Evolutionary conservation across 1,140 invertebrate species (phyloP), one percentile per base, ranked within the genome.

Genomic region (Oedothorax gibbosus): DNA sequence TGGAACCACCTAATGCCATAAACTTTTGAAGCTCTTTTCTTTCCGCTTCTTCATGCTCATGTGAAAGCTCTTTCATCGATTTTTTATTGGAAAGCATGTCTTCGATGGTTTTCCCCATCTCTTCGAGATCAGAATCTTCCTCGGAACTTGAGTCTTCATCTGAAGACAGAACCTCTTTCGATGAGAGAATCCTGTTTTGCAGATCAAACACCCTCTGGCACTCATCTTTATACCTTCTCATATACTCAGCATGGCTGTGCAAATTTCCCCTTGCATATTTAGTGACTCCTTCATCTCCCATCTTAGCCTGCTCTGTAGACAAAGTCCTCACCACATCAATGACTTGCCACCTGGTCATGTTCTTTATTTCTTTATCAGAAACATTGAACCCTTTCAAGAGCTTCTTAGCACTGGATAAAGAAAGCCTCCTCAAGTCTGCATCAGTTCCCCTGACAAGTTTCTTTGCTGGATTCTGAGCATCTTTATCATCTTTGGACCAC

Each of bases 181-280:
- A 99, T 0, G 95, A 93, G 0, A 99, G 90, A 12, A 99, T 96
- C 57, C 96, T 90, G 91, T 99, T 99, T 91, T 99, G 99, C 7
- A 99, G 91, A 89, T 99, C 98, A 90, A 99, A 99, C 87, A 99
- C 97, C 78, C 97, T 92, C 90, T 99, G 99, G 90, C 98, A 99
- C 89, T 99, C 98, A 90, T 99, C 97, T 91, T 99, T 99, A 88
- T 99, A 99, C 87, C 94, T 93, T 91, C 99, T 98, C 91, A 99
- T 97, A 90, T 99, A 98, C 91, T 99, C 98, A 7, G 98, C 98
- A 66, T 99, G 98, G 2, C 97, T 99, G 89, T 98, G 98, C 83
- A 98, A 92, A 91, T 99, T 99, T 86, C 98, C 98, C 91, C 98
- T 92, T 0, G 98, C 99, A 91, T 99, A 99, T 89, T 99, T 99